phyloP scores from a whole-genome alignment of 1,140 invertebrate genomes.

The Ptiloglossa arizonensis region DNA sequence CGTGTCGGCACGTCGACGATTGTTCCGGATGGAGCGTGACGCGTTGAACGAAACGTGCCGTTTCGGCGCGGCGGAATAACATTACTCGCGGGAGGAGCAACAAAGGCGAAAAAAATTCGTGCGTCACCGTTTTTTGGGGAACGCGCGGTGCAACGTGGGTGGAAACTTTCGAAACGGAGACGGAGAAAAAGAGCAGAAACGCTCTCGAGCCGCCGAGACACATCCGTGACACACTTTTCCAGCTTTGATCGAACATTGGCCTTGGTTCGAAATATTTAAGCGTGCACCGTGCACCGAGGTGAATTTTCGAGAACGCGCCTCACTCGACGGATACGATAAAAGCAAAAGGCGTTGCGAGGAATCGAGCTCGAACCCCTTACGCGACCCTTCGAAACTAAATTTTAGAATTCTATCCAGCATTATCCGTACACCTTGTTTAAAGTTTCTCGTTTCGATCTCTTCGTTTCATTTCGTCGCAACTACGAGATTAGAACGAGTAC shows the following conservation, averaged over 20 bases:
- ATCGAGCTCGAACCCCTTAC: too few relatives aligned
- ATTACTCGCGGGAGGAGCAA: background rate
- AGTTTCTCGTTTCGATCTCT: too few relatives aligned
- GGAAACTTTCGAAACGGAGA: constrained; percentile 24
- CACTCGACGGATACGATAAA: background rate
- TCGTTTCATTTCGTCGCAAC: too few relatives aligned
- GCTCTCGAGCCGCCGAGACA: constrained; percentile 10
- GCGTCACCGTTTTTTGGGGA: constrained; percentile 8
- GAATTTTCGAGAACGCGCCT: constrained; percentile 8
- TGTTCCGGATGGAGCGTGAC: too few relatives aligned
- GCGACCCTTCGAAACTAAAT: too few relatives aligned
- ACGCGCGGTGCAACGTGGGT: constrained; percentile 13
- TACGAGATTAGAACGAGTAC: too few relatives aligned
- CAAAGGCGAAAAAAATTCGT: background rate
- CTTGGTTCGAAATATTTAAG: constrained; percentile 39
- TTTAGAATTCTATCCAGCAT: too few relatives aligned
- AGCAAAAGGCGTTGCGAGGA: too few relatives aligned
- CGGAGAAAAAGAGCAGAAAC: constrained; percentile 15
- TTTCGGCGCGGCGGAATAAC: background rate
- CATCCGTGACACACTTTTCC: constrained; percentile 40
- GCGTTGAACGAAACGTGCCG: too few relatives aligned
- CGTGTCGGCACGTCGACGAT: too few relatives aligned
- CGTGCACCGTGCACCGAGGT: constrained; percentile 8
- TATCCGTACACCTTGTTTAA: too few relatives aligned
- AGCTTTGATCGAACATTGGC: constrained; percentile 43